Evolutionary conservation across 2,113 vertebrate genomes (phyloP), one percentile per base, ranked within the genome.

Genomic region (Sialia sialis): DNA sequence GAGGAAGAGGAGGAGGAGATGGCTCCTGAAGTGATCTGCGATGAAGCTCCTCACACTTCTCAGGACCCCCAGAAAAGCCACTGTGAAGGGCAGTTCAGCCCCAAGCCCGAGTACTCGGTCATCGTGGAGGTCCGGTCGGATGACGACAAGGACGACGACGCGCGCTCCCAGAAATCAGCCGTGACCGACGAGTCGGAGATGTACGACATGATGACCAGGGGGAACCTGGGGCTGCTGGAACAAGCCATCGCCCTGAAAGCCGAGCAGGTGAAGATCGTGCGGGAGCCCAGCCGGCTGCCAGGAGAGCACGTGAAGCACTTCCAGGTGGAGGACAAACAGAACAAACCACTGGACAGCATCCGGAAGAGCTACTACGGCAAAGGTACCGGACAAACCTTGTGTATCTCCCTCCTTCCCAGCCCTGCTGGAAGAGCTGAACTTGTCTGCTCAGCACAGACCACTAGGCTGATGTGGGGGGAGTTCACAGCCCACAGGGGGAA

Each of bases 201-300:
- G 98, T 99, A 99, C 0, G 99, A 99, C 96, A 96, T 98, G 98
- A 98, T 99, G 98, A 99, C 98, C 4, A 97, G 99, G 34, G 99
- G 99, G 3, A 99, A 99, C 97, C 97, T 99, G 97, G 99, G 99
- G 29, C 98, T 99, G 68, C 98, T 99, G 96, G 99, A 99, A 96
- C 99, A 99, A 94, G 99, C 99, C 95, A 99, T 99, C 2, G 99
- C 99, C 5, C 97, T 99, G 89, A 99, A 99, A 94, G 99, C 99
- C 0, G 98, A 99, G 96, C 99, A 99, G 97, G 99, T 99, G 70
- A 99, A 98, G 58, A 97, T 98, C 1, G 98, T 98, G 69, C 97
- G 98, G 23, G 99, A 98, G 89, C 97, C 98, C 12, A 96, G 98
- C 44, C 94, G 98, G 12, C 84, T 98, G 52, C 95, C 98, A 1